Evolutionary conservation across 2,797 vertebrate genomes (phyloP).

Genomic region (Onychomys leucogaster): DNA sequence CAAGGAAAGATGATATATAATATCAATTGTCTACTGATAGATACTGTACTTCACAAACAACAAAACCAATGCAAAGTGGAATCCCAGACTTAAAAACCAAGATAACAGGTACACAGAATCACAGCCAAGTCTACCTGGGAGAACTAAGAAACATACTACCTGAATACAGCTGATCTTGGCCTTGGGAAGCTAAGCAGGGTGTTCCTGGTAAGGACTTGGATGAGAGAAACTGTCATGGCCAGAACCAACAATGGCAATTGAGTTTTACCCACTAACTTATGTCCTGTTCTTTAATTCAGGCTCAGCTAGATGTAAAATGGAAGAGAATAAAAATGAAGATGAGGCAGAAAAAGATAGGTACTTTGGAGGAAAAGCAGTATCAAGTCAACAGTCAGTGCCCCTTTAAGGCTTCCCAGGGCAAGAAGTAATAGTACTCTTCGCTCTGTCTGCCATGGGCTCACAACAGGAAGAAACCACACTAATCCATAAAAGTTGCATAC

Average conservation of each 20-base stretch:
- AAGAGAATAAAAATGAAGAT: neutral
- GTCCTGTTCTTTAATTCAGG: neutral
- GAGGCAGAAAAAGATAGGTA: neutral
- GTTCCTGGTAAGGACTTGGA: neutral
- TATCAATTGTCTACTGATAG: neutral
- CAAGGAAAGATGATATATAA: neutral
- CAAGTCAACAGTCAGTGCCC: neutral
- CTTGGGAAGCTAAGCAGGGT: neutral
- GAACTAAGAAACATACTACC: neutral
- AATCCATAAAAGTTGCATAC: conserved; percentile 10
- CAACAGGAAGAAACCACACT: neutral
- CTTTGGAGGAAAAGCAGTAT: conserved; percentile 7
- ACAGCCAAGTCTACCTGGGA: neutral
- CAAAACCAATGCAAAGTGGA: conserved; percentile 7
- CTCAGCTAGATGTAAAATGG: neutral
- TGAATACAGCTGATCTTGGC: neutral
- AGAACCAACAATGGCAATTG: neutral
- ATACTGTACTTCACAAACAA: neutral
- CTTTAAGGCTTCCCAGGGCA: neutral
- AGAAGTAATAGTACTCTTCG: conserved; percentile 2
- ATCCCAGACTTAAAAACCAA: neutral
- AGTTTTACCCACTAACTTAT: conserved; percentile 16
- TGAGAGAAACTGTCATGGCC: neutral
- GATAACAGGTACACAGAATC: neutral
- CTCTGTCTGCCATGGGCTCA: neutral